Conservation (phyloP, 2,888 invertebrate genomes). For the Acrocera orbiculus region DNA sequence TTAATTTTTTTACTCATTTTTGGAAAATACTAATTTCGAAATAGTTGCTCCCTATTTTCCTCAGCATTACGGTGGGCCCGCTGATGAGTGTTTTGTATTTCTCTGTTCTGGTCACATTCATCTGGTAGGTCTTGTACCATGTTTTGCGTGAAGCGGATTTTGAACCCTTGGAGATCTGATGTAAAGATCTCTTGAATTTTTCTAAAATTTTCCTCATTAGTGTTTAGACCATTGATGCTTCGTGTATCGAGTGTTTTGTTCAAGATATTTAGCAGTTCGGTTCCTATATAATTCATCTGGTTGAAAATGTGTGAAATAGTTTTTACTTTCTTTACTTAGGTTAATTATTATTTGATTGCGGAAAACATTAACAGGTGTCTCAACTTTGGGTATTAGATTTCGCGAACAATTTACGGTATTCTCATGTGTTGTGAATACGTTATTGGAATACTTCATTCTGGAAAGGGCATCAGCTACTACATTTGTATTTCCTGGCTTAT, state of each 20-base stretch:
- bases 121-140: neutral
- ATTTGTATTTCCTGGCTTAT: too few relatives aligned
- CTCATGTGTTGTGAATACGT: too few relatives aligned
- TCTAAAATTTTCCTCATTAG: too few relatives aligned
- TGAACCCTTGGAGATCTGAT: neutral
- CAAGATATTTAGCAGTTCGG: too few relatives aligned
- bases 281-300: neutral
- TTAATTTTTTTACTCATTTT: slow-evolving; percentile 1
- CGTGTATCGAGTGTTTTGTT: neutral
- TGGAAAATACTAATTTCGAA: slow-evolving; percentile 3
- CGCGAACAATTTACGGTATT: neutral
- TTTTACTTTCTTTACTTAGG: slow-evolving; percentile 1
- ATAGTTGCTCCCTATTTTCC: slow-evolving; percentile 3
- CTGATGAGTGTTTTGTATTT: neutral
- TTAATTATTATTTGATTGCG: slow-evolving; percentile 5
- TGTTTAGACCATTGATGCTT: neutral
- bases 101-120: slow-evolving; percentile 1
- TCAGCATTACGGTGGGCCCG: slow-evolving; percentile 1
- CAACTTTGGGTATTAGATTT: too few relatives aligned
- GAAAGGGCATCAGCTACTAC: too few relatives aligned
- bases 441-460: too few relatives aligned
- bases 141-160: slow-evolving; percentile 1
- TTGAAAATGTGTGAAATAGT: slow-evolving; percentile 1
- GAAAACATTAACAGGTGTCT: too few relatives aligned
- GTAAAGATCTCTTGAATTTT: neutral